phyloP scores from a whole-genome alignment of 1,140 invertebrate species.

The Drosophila suzukii region DNA sequence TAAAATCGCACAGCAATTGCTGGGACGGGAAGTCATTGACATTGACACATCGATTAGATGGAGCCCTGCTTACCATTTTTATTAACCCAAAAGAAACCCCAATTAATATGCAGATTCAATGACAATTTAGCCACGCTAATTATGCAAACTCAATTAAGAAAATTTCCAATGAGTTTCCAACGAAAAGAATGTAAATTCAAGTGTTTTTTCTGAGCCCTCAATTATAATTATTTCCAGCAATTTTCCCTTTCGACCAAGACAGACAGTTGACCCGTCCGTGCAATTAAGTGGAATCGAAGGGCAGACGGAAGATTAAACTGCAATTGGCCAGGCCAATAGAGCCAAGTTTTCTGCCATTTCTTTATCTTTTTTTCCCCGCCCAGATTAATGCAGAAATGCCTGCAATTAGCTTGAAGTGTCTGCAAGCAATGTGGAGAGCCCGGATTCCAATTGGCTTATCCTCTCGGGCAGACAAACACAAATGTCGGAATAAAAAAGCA shows the following conservation, averaged over 20 bases:
- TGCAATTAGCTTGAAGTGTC: constrained; percentile 54
- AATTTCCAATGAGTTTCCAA: constrained; percentile 47
- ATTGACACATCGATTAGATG: constrained; percentile 25
- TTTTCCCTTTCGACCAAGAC: constrained; percentile 49
- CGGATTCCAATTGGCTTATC: constrained; percentile 50
- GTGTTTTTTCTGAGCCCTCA: constrained; percentile 63
- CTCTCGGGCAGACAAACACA: constrained; percentile 44
- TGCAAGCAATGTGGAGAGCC: constrained; percentile 28
- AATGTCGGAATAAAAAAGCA: constrained; percentile 72
- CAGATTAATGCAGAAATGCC: constrained; percentile 36
- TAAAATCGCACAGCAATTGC: constrained; percentile 14
- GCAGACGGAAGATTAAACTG: constrained; percentile 61
- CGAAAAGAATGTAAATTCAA: constrained; percentile 48
- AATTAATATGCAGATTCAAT: constrained; percentile 50
- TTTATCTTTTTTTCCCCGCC: not conserved
- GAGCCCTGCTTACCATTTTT: not conserved
- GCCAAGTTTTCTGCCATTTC: constrained; percentile 1
- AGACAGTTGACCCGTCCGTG: constrained; percentile 20
- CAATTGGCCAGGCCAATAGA: constrained; percentile 23
- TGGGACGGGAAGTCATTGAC: constrained; percentile 33
- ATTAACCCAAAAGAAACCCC: constrained; percentile 17
- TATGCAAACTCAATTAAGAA: constrained; percentile 79
- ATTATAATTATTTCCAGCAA: constrained; percentile 80
- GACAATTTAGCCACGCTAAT: constrained; percentile 70
- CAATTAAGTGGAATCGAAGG: constrained; percentile 56